Evolutionary conservation across 2,113 vertebrate genomes (phyloP).

Genomic region (Macrotis lagotis): DNA sequence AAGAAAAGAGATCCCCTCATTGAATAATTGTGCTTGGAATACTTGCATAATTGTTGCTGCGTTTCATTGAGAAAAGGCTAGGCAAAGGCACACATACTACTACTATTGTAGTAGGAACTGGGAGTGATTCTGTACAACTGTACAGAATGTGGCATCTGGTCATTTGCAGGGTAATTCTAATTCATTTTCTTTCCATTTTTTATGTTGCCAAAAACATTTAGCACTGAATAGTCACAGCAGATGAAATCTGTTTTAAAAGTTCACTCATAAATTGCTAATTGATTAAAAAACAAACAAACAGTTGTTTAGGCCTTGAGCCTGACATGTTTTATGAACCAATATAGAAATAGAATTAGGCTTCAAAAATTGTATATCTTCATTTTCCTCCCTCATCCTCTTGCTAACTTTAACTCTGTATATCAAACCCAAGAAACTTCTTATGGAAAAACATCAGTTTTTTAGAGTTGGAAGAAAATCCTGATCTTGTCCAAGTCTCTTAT

Average conservation of each 20-base stretch:
- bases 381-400: neutral
- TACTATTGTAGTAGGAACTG: neutral
- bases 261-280: neutral
- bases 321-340: neutral
- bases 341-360: neutral
- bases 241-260: neutral
- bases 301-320: neutral
- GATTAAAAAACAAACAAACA: neutral
- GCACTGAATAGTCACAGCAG: neutral
- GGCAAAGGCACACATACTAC: neutral
- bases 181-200: neutral
- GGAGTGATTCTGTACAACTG: rapidly evolving
- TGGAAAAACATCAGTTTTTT: neutral
- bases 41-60: constrained; percentile 36
- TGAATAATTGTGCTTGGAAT: constrained; percentile 40
- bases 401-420: neutral
- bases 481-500: neutral
- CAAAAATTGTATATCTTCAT: neutral
- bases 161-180: neutral
- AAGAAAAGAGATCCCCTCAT: neutral
- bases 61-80: neutral
- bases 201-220: neutral
- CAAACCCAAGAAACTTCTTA: neutral
- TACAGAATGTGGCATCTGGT: rapidly evolving
- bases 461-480: no score